A percentile compares a stretch with the other conserved stretches of the same genome.
These are phyloP conservation scores for Luidia sarsii DNA, from an alignment of 53 echinoderm and acorn worm species.

Conservation along the genomic window DNA sequence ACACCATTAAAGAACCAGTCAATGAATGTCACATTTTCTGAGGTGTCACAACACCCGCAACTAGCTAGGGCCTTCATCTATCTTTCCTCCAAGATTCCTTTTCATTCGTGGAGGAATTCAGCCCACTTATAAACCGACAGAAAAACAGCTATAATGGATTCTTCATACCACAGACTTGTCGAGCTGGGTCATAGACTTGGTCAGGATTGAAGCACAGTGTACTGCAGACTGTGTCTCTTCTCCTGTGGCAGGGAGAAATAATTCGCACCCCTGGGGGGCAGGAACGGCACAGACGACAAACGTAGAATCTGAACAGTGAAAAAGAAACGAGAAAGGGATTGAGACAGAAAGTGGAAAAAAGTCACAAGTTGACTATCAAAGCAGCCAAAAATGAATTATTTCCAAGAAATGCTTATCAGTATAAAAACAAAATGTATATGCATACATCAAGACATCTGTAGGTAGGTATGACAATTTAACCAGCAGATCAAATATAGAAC, in stretches of 20 bases:
- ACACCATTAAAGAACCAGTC: neutral
- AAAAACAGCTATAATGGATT: too few relatives aligned
- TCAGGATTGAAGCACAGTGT: conserved; percentile 6
- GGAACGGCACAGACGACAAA: neutral
- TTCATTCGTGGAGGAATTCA: neutral
- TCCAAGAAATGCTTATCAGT: too few relatives aligned
- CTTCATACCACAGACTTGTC: conserved; percentile 2
- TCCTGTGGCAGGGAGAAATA: neutral
- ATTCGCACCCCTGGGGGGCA: conserved; percentile 10
- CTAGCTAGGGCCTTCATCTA: too few relatives aligned
- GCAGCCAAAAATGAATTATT: too few relatives aligned
- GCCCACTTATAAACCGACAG: neutral
- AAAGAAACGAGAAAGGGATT: neutral
- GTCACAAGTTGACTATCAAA: too few relatives aligned
- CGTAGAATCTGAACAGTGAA: neutral
- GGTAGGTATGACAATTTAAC: too few relatives aligned
- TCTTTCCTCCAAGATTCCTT: too few relatives aligned
- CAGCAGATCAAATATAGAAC: too few relatives aligned
- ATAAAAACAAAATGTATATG: too few relatives aligned
- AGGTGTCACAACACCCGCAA: too few relatives aligned
- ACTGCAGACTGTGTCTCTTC: conserved; percentile 6
- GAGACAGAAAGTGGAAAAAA: neutral
- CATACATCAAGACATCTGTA: too few relatives aligned
- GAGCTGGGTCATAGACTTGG: neutral
- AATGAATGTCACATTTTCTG: too few relatives aligned